Evolutionary conservation across 2,113 vertebrate species (phyloP), one percentile per base, ranked within the genome.

Genomic region (Struthidea cinerea): DNA sequence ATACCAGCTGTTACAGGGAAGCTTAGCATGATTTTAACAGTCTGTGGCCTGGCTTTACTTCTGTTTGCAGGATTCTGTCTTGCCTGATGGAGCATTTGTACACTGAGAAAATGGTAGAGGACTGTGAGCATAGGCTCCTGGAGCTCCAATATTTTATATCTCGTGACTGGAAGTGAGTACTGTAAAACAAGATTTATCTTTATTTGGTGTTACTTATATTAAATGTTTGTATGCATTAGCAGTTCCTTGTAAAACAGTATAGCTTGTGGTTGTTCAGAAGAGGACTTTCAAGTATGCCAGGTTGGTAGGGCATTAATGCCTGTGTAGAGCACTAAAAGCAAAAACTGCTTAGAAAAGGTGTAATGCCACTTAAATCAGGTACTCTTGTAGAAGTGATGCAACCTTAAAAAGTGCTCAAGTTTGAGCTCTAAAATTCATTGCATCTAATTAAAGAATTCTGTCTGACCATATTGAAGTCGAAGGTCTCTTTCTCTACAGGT

Each of bases 71-170:
- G 99, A 99, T 99, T 95, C 98, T 99, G 35, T 99, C 99, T 0
- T 99, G 99, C 91, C 98, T 99, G 52, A 99, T 99, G 99, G 99
- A 99, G 86, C 99, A 99, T 77, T 98, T 99, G 65, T 99, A 99
- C 94, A 99, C 99, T 3, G 99, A 99, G 94, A 99, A 99, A 98
- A 99, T 99, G 99, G 99, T 99, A 37, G 99, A 99, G 91, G 98
- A 99, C 53, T 99, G 99, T 98, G 99, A 99, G 39, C 99, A 99
- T 26, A 96, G 99, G 13, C 98, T 99, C n/a, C 86, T 99, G 94
- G 99, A 99, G 96, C 98, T 99, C 47, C 99, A 99, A 69, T 99
- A 99, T 97, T 99, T 99, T 77, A 99, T 99, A 70, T 99, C 99
- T 65, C 98, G 99, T 90, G 99, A 99, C 83, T 99, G 99, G 99